Evolutionary conservation across 92 coral and sea anemone species (phyloP).

Genomic region (Pocillopora grandis): DNA sequence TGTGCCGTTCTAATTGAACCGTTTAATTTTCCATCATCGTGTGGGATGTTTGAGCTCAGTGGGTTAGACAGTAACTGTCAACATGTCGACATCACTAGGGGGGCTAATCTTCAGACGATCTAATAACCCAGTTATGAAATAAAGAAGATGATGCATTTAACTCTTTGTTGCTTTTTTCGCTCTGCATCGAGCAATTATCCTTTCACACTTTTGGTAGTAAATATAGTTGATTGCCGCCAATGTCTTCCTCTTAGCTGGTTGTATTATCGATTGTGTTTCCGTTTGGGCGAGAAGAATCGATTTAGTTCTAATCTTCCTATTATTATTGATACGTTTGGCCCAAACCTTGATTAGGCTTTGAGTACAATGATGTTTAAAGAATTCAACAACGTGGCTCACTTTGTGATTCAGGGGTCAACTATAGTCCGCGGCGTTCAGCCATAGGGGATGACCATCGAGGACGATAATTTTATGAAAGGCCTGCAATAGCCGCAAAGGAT

Average conservation of each 20-base stretch:
- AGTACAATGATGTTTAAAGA: slow-evolving; percentile 1
- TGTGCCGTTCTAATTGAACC: slow-evolving; percentile 19
- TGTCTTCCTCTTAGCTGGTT: background rate
- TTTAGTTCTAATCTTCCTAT: background rate
- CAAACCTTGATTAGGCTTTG: slow-evolving; percentile 21
- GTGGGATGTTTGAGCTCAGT: slow-evolving; percentile 19
- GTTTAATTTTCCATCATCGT: slow-evolving; percentile 22
- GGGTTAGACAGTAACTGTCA: slow-evolving; percentile 14
- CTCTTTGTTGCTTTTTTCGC: background rate
- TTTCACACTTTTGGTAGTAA: background rate
- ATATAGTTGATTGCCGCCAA: slow-evolving; percentile 2
- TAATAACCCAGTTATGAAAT: slow-evolving; percentile 20
- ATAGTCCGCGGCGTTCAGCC: background rate
- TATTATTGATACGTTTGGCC: slow-evolving; percentile 11
- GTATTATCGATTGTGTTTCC: slow-evolving; percentile 3
- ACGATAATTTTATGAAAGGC: no score
- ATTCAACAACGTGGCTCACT: background rate
- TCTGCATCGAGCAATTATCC: background rate
- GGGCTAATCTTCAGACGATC: slow-evolving; percentile 31
- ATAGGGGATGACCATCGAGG: no score
- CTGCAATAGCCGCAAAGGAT: background rate
- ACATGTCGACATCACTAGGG: slow-evolving; percentile 17
- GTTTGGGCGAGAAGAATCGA: slow-evolving; percentile 13
- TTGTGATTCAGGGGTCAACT: background rate
- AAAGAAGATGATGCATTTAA: background rate